Evolutionary conservation across 1,140 invertebrate genomes (phyloP).

Genomic region (Drosophila subobscura): DNA sequence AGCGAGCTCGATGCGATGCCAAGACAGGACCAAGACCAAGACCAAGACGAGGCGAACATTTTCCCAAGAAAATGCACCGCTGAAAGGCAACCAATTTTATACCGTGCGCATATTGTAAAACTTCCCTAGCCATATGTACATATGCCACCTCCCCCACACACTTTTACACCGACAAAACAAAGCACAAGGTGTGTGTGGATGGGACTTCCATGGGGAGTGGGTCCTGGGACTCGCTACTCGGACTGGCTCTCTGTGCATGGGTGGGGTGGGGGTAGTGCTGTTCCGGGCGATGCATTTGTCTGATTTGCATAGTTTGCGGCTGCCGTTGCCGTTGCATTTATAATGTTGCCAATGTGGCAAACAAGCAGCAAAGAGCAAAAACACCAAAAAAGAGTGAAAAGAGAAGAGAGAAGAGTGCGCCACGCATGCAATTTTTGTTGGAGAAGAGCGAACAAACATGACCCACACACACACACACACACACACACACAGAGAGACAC

Average conservation of each 20-base stretch:
- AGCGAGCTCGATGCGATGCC: neutral
- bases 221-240: no score
- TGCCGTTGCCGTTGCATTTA: conserved; percentile 68
- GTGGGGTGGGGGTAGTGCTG: conserved; percentile 4
- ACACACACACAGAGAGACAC: conserved; percentile 7
- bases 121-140: conserved; percentile 57
- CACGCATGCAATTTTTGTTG: conserved; percentile 65
- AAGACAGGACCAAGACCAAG: neutral
- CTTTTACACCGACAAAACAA: neutral
- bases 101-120: conserved; percentile 68
- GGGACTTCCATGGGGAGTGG: neutral
- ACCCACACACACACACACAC: conserved; percentile 14
- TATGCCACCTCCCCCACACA: neutral
- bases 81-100: conserved; percentile 64
- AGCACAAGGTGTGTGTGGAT: conserved; percentile 19
- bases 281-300: conserved; percentile 49
- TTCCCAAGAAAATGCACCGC: conserved; percentile 57
- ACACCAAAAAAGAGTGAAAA: conserved; percentile 3
- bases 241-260: neutral
- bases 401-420: conserved; percentile 34
- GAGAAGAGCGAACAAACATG: conserved; percentile 47
- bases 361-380: conserved; percentile 17
- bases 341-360: conserved; percentile 68
- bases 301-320: conserved; percentile 76
- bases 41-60: conserved; percentile 43